A percentile compares a stretch with the other conserved stretches of the same genome.
phyloP scores from a whole-genome alignment of 2,113 vertebrate genomes.

The Sclerurus mexicanus region DNA sequence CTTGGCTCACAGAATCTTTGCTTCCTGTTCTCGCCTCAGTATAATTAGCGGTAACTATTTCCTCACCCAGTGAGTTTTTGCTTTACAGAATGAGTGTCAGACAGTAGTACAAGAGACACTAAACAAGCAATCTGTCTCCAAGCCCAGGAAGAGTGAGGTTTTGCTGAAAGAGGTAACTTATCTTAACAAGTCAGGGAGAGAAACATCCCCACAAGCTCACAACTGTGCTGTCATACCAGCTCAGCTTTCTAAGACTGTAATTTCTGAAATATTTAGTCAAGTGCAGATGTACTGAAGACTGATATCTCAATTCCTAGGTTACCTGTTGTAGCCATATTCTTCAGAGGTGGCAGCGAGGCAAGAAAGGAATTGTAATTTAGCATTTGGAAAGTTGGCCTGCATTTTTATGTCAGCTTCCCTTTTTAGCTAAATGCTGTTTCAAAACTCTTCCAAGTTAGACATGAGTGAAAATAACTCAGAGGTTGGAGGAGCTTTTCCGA shows the following conservation, averaged over 20 bases:
- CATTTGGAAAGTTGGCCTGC: background rate
- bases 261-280: background rate
- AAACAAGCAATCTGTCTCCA: background rate
- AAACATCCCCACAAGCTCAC: background rate
- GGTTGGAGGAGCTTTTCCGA: background rate
- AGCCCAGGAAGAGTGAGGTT: background rate
- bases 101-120: background rate
- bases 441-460: background rate
- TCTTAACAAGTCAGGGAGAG: background rate
- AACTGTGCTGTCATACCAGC: background rate
- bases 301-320: background rate
- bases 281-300: background rate
- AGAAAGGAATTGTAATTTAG: background rate
- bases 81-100: background rate
- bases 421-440: slow-evolving; percentile 14
- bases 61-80: background rate
- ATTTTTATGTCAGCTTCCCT: background rate
- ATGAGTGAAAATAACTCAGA: background rate
- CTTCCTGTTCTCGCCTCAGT: background rate
- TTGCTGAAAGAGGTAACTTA: background rate
- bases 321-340: background rate
- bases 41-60: background rate
- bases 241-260: background rate
- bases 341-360: background rate
- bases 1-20: background rate